Evolutionary conservation across 2,797 vertebrate species (phyloP).

Genomic region (Lophura swinhoii): DNA sequence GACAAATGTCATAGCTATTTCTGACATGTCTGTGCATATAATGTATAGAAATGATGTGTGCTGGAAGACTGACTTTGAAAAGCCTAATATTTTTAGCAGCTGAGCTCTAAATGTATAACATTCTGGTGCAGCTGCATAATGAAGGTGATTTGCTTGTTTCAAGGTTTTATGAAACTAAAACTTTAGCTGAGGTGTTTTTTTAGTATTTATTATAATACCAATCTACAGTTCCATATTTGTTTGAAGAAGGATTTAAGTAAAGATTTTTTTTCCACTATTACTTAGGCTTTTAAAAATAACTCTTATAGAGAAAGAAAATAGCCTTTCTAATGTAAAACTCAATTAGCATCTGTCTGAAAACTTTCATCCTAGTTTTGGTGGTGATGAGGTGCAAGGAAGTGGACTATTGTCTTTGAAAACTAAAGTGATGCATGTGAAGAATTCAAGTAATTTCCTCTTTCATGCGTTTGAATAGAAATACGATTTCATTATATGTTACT

Average conservation of each 20-base stretch:
- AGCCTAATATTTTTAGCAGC: constrained; percentile 12
- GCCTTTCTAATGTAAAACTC: neutral
- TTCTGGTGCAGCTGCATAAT: neutral
- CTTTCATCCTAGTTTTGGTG: neutral
- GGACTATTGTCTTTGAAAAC: neutral
- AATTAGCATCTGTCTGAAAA: neutral
- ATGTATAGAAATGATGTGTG: neutral
- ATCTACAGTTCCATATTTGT: neutral
- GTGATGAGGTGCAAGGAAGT: neutral
- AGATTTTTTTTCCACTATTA: neutral
- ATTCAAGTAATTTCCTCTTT: neutral
- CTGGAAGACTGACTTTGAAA: constrained; percentile 18
- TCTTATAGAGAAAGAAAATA: neutral
- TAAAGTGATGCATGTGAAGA: neutral
- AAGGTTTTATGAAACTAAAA: neutral
- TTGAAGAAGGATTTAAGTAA: neutral
- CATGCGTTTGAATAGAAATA: neutral
- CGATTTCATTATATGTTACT: neutral
- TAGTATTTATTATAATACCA: neutral
- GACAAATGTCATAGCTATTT: constrained; percentile 13
- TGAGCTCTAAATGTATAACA: constrained; percentile 4
- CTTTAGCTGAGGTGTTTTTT: neutral
- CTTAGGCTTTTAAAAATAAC: neutral
- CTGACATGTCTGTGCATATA: constrained; percentile 15
- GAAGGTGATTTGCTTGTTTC: constrained; percentile 26